These are phyloP conservation scores for Drosophila nigricruria DNA, from an alignment of 2,888 invertebrate genomes.

Conservation along the genomic window DNA sequence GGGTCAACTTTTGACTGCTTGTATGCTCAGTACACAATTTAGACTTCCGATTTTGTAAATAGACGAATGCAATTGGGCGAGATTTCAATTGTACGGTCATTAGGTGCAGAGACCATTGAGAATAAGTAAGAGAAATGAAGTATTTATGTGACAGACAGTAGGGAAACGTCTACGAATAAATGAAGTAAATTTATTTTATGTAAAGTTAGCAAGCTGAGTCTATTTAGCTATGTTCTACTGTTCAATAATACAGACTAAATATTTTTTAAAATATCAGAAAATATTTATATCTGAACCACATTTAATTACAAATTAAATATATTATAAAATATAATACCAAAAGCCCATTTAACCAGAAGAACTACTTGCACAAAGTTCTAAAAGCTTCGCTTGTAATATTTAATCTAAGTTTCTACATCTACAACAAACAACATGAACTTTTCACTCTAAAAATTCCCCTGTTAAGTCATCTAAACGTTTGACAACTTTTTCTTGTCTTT, in stretches of 20 bases:
- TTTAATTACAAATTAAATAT: not conserved
- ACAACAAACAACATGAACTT: not conserved
- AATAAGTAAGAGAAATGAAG: not conserved
- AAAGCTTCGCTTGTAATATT: not conserved
- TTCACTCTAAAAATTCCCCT: not conserved
- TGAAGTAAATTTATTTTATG: not conserved
- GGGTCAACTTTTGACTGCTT: constrained; percentile 3
- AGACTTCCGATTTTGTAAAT: constrained; percentile 10
- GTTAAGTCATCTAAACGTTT: not conserved
- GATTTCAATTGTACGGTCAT: not conserved
- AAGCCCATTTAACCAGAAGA: not conserved
- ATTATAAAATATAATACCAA: not conserved
- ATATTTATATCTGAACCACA: not conserved
- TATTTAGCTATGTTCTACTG: not conserved
- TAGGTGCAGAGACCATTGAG: not conserved
- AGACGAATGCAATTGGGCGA: constrained; percentile 2
- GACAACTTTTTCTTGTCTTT: constrained; percentile 1
- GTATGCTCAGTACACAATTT: constrained; percentile 40
- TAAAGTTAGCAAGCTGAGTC: not conserved
- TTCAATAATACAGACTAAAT: too few relatives aligned
- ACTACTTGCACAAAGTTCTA: not conserved
- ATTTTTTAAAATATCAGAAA: not conserved
- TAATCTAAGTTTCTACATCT: not conserved
- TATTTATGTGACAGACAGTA: not conserved
- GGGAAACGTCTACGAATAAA: not conserved